These are phyloP conservation scores for Micronycteris hirsuta DNA, from an alignment of 2,113 vertebrate species.

Conservation along the genomic window DNA sequence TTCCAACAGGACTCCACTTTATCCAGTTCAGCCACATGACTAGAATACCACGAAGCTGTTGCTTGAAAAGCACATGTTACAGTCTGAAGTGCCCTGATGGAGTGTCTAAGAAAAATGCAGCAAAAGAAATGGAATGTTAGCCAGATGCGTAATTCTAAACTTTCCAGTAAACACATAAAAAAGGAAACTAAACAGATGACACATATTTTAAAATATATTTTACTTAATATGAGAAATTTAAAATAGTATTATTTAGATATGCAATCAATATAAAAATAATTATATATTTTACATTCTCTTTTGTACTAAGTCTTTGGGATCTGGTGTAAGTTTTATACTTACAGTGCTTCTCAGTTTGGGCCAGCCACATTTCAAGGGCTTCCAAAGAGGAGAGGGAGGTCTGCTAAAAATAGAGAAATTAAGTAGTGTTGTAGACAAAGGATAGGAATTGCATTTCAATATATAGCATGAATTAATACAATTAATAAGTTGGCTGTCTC, in stretches of 20 bases:
- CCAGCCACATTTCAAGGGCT: not conserved
- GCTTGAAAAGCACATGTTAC: not conserved
- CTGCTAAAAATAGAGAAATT: not conserved
- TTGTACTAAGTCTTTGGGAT: not conserved
- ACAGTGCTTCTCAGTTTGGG: not conserved
- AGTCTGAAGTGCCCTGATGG: not conserved
- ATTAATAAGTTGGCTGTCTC: not conserved
- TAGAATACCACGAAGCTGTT: not conserved
- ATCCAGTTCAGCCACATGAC: not conserved
- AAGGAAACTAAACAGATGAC: not conserved
- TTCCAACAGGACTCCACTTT: not conserved
- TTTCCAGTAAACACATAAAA: not conserved
- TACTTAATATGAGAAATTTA: not conserved
- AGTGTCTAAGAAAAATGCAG: not conserved
- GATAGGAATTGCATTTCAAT: not conserved
- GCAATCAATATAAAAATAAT: not conserved
- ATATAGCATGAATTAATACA: not conserved
- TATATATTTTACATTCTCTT: not conserved
- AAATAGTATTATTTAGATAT: not conserved
- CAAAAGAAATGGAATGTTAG: not conserved
- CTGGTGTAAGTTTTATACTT: not conserved
- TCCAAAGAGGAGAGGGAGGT: not conserved
- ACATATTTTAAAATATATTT: not conserved
- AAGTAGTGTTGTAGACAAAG: not conserved
- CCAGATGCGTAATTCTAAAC: not conserved